Evolutionary conservation across 2,113 vertebrate species (phyloP).

Genomic region (Chunga burmeisteri): DNA sequence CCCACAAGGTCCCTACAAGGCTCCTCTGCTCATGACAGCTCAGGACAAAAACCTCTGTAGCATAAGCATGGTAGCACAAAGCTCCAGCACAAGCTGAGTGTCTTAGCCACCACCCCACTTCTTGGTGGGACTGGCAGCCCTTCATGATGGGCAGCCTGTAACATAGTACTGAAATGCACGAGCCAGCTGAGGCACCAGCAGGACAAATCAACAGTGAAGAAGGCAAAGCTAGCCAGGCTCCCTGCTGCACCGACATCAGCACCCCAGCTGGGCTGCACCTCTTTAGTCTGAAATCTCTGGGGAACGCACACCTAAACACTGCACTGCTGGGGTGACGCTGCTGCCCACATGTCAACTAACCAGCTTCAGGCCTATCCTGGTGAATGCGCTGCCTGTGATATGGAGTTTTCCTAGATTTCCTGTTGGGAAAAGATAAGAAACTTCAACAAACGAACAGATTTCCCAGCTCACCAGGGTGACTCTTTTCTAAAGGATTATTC

Average conservation of each 20-base stretch:
- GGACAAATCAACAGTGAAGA: neutral
- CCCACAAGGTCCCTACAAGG: neutral
- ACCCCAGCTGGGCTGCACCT: neutral
- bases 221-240: neutral
- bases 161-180: accelerated
- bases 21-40: neutral
- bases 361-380: neutral
- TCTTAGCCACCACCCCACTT: neutral
- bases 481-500: slow-evolving; percentile 33
- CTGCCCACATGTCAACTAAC: neutral
- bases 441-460: slow-evolving; percentile 23
- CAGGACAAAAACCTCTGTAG: neutral
- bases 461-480: neutral
- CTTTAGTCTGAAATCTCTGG: neutral
- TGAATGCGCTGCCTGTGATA: accelerated
- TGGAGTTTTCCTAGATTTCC: neutral
- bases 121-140: neutral
- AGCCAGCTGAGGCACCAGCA: accelerated
- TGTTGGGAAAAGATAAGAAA: neutral
- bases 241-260: accelerated
- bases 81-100: neutral
- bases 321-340: neutral
- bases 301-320: neutral
- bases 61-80: neutral
- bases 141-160: neutral